These are phyloP conservation scores for Trinectes maculatus DNA, from an alignment of 2,113 vertebrate species.

Conservation along the genomic window DNA sequence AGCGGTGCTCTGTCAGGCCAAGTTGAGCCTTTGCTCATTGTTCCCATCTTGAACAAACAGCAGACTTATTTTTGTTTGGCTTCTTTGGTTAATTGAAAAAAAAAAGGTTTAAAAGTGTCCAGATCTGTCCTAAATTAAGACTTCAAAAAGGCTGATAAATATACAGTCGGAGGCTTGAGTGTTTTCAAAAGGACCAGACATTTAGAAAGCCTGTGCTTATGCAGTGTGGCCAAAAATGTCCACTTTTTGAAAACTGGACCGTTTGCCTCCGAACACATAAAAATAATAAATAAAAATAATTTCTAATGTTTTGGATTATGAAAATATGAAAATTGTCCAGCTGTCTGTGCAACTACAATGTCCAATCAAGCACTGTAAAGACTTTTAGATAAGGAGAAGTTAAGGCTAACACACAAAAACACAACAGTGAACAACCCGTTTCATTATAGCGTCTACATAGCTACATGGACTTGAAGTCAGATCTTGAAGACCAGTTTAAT, in stretches of 20 bases:
- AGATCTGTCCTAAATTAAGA: slow-evolving; percentile 72
- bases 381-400: not conserved
- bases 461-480: not conserved
- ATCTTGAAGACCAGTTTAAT: slow-evolving; percentile 12
- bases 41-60: slow-evolving; percentile 81
- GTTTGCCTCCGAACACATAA: not conserved
- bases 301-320: too few species aligned
- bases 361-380: not conserved
- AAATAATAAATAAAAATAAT: too few species aligned
- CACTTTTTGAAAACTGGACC: not conserved
- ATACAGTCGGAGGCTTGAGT: slow-evolving; percentile 43
- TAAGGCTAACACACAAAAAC: slow-evolving; percentile 13
- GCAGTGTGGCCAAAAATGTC: not conserved
- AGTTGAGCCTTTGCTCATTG: slow-evolving; percentile 81
- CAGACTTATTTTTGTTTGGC: slow-evolving; percentile 69
- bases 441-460: not conserved
- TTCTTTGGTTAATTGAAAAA: slow-evolving; percentile 68
- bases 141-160: slow-evolving; percentile 73
- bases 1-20: slow-evolving; percentile 62
- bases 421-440: not conserved
- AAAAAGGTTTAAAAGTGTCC: slow-evolving; percentile 56
- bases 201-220: slow-evolving; percentile 10
- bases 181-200: slow-evolving; percentile 20
- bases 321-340: not conserved
- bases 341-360: not conserved